These are phyloP conservation scores for Tonatia bakeri DNA, from an alignment of 2,113 vertebrate genomes.

Conservation along the genomic window DNA sequence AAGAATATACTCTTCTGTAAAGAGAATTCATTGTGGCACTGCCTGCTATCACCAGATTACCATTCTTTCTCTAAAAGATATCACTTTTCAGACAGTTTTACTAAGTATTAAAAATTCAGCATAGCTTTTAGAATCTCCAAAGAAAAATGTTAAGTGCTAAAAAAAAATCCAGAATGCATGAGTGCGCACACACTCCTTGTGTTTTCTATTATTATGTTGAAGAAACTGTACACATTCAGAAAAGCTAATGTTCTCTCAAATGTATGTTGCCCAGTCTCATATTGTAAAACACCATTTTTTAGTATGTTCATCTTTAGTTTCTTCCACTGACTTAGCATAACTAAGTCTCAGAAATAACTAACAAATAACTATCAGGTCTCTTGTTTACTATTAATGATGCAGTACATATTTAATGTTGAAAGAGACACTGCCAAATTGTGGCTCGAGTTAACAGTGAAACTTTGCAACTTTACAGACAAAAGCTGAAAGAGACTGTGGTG, in stretches of 20 bases:
- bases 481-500: background rate
- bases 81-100: background rate
- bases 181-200: background rate
- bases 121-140: background rate
- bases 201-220: background rate
- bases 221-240: background rate
- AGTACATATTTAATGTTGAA: background rate
- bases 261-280: background rate
- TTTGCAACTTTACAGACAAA: background rate
- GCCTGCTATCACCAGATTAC: background rate
- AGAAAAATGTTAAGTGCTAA: background rate
- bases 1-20: background rate
- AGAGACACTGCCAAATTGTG: background rate
- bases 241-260: background rate
- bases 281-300: background rate
- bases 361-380: background rate
- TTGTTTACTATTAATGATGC: background rate
- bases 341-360: background rate
- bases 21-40: background rate
- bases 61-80: conserved; percentile 30
- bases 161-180: background rate
- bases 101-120: conserved; percentile 28
- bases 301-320: background rate
- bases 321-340: background rate
- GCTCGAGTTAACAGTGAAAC: background rate